Base-by-base conservation (phyloP, 2,888 invertebrate species). In the Apamea epomidion region DNA sequence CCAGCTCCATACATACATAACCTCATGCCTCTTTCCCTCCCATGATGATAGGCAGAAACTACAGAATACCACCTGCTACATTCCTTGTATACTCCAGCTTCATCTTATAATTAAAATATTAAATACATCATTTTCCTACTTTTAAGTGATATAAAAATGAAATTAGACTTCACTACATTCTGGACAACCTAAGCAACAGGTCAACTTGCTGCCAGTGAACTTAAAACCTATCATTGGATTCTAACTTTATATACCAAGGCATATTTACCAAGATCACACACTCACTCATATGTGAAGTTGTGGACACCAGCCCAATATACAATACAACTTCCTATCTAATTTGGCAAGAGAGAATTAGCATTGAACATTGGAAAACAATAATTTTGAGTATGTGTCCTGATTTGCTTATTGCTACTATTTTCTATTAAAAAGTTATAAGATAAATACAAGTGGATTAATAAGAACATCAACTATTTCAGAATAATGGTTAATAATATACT, bases 391-490 rank as follows among this genome's bases (percentile, higher is more conserved):
- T 16, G 16, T 45, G 10, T 81, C 54, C 82, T 37, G 18, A 37
- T 65, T 14, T 58, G 16, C 37, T 10, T 37, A 60, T 42, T 83
- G 10, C 25, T 48, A 67, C 48, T n/a, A 83, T n/a, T 68, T n/a
- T 60, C 60, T 68, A 60, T 37, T 48, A 18, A 21, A 83, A 67
- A 18, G 25, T 42, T 45, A 45, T 48, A 18, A 48, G 48, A 58
- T 48, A 67, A 67, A 37, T 51, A 21, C 58, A 37, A 42, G 21
- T 62, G 54, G 37, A 45, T 54, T 51, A 58, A 42, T 48, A 78
- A 37, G 25, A 71, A 48, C 21, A 42, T 45, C 29, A 48, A 68
- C 16, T 82, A 69, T 81, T n/a, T 69, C 29, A 29, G 37, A 48
- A 16, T 42, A 48, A 5, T 37, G 29, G 5, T 64, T 58, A 70